A percentile compares a stretch with the other conserved stretches of the same genome.
phyloP scores from a whole-genome alignment of 2,888 invertebrate genomes.

The Zhuqinia jingwanae region DNA sequence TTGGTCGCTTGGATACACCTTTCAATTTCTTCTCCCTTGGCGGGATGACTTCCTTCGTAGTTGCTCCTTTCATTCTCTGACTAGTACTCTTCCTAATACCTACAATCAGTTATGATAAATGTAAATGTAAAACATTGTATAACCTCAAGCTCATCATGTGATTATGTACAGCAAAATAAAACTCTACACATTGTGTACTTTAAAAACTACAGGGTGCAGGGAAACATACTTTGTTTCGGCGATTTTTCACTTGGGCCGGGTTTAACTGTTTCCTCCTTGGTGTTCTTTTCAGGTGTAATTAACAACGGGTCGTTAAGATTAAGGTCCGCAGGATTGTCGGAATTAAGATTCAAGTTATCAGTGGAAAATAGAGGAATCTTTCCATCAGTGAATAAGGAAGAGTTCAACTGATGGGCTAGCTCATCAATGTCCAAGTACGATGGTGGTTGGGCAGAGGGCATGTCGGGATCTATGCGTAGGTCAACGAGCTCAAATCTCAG shows the following conservation, averaged over 20 bases:
- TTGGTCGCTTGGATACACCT: constrained; percentile 75
- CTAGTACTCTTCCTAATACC: constrained; percentile 11
- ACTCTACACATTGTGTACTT: not conserved
- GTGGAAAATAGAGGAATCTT: constrained; percentile 50
- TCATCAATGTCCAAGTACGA: constrained; percentile 76
- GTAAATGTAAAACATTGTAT: no score
- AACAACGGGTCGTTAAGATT: constrained; percentile 5
- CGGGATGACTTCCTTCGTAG: constrained; percentile 22
- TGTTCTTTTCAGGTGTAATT: not conserved
- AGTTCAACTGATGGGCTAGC: constrained; percentile 75
- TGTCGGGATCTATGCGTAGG: constrained; percentile 59
- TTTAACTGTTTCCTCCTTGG: not conserved
- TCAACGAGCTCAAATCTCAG: constrained; percentile 64
- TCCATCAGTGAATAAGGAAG: constrained; percentile 73
- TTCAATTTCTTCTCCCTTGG: constrained; percentile 68
- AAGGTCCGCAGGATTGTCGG: constrained; percentile 8
- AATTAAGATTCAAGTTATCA: constrained; percentile 37
- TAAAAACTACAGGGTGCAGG: not conserved
- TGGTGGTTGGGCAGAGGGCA: constrained; percentile 55
- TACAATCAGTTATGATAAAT: no score
- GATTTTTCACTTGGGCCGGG: not conserved
- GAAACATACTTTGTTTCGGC: not conserved
- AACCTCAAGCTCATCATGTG: no score
- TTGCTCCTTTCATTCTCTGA: constrained; percentile 4
- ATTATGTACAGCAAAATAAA: no score